phyloP scores from a whole-genome alignment of 2,113 vertebrate species.

The Rhabdomys dilectus region DNA sequence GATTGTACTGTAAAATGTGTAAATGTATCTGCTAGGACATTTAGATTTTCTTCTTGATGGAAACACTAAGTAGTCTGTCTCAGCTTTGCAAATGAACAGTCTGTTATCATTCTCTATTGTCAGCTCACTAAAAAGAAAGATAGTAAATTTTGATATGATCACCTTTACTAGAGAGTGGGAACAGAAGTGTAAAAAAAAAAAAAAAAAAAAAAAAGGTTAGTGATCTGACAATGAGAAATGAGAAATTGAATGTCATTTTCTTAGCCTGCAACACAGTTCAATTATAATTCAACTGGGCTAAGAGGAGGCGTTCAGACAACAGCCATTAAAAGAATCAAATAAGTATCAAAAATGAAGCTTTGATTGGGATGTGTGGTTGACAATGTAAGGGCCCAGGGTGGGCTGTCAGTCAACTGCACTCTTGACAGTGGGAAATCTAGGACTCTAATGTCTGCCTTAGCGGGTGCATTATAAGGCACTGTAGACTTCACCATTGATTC shows the following conservation, averaged over 20 bases:
- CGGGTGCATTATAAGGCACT: neutral
- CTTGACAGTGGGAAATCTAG: neutral
- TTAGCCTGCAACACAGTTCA: neutral
- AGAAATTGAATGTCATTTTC: neutral
- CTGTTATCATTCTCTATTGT: neutral
- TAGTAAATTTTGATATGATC: neutral
- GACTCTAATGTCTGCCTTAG: neutral
- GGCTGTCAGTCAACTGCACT: neutral
- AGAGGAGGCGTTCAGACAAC: neutral
- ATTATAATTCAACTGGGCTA: neutral
- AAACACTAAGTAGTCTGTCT: neutral
- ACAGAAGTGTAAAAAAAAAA: neutral
- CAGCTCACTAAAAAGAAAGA: neutral
- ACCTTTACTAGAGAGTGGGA: neutral
- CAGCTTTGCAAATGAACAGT: neutral
- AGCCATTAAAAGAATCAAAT: neutral
- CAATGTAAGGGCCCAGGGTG: neutral
- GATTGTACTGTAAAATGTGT: neutral
- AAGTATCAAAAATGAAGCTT: neutral
- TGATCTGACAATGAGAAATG: slow-evolving; percentile 5
- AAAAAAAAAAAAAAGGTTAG: neutral
- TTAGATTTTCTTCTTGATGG: neutral
- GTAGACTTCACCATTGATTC: neutral
- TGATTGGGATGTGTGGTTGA: neutral
- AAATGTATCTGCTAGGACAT: neutral